phyloP scores from a whole-genome alignment of 2,888 invertebrate species.

The Laothoe populi region DNA sequence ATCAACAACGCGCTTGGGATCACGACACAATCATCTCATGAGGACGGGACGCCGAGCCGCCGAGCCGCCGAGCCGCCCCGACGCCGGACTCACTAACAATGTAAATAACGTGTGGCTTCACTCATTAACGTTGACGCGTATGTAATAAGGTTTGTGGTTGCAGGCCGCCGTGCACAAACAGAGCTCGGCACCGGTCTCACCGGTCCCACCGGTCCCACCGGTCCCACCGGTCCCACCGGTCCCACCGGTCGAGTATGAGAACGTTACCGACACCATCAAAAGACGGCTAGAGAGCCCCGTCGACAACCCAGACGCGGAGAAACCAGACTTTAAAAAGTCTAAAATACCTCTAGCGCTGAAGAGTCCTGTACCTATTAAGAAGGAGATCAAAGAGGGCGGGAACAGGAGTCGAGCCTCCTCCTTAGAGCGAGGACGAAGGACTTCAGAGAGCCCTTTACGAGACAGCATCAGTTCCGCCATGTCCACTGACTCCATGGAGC shows the following conservation, averaged over 20 bases:
- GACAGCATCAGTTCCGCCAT: conserved; percentile 45
- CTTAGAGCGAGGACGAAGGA: conserved; percentile 50
- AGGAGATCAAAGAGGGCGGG: conserved; percentile 62
- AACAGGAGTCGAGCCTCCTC: conserved; percentile 60
- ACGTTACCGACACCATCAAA: conserved; percentile 87
- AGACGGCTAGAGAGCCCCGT: conserved; percentile 81
- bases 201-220: too few species aligned
- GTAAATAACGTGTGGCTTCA: conserved; percentile 44
- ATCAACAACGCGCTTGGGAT: conserved; percentile 28
- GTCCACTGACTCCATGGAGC: conserved; percentile 55
- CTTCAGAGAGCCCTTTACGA: conserved; percentile 44
- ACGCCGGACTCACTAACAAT: conserved; percentile 36
- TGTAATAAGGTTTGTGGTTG: conserved; percentile 56
- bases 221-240: too few species aligned
- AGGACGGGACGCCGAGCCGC: conserved; percentile 26
- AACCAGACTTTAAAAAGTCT: conserved; percentile 70
- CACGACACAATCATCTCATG: conserved; percentile 31
- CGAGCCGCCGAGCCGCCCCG: conserved; percentile 26
- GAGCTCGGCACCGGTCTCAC: conserved; percentile 40
- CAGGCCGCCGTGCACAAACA: conserved; percentile 54
- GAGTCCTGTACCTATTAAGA: conserved; percentile 71
- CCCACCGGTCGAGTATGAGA: conserved; percentile 83
- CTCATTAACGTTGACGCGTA: conserved; percentile 39
- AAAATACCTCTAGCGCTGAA: conserved; percentile 73
- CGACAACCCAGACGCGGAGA: conserved; percentile 68